A percentile compares a stretch with the other conserved stretches of the same genome.
phyloP scores from a whole-genome alignment of 1,140 invertebrate genomes.

The Heliothis subflexa region DNA sequence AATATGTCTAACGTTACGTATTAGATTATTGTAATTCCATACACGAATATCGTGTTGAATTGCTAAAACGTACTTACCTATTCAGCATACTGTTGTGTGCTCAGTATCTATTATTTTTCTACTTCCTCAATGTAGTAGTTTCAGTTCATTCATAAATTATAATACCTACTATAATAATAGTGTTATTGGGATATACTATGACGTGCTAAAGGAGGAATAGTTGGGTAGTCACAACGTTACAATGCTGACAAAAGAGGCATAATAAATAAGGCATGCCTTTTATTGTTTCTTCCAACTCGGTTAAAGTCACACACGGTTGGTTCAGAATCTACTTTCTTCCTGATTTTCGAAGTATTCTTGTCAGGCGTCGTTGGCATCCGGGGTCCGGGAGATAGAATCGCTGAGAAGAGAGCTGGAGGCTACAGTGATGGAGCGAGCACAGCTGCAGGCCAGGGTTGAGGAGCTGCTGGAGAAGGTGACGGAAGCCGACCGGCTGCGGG shows the following conservation, averaged over 20 bases:
- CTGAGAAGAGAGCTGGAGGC: constrained; percentile 80
- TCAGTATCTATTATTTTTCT: too few relatives aligned
- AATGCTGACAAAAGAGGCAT: too few relatives aligned
- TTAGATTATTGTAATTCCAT: neutral
- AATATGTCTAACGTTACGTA: neutral
- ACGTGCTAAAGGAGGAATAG: too few relatives aligned
- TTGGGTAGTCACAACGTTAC: too few relatives aligned
- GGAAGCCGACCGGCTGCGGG: constrained; percentile 71
- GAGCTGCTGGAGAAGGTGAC: constrained; percentile 72
- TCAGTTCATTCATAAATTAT: too few relatives aligned
- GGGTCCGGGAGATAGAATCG: constrained; percentile 73
- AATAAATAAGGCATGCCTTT: too few relatives aligned
- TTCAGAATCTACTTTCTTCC: neutral
- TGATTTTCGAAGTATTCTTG: neutral
- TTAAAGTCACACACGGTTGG: too few relatives aligned
- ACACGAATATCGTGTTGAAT: neutral
- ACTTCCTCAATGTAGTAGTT: too few relatives aligned
- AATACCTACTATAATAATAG: too few relatives aligned
- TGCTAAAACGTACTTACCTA: neutral
- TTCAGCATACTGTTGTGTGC: too few relatives aligned
- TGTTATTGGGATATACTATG: too few relatives aligned
- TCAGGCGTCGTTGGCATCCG: constrained; percentile 74
- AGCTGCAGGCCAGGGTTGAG: constrained; percentile 81
- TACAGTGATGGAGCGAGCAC: constrained; percentile 79
- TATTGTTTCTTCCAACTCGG: too few relatives aligned